Evolutionary conservation across 2,113 vertebrate genomes (phyloP).

Genomic region (Entomyzon cyanotis): DNA sequence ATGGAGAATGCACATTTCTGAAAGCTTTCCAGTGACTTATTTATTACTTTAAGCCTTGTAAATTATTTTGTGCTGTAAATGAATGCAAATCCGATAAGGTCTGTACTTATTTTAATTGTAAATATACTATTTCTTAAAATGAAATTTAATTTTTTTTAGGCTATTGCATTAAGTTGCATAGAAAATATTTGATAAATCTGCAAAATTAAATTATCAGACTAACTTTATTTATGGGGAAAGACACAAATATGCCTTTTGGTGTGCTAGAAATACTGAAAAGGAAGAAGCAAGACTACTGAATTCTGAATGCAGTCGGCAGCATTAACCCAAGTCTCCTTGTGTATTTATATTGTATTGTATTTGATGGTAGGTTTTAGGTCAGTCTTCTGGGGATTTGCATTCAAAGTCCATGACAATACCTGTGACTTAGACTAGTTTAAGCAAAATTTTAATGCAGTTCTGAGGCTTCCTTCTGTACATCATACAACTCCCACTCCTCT

Average conservation of each 20-base stretch:
- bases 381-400: constrained; percentile 30
- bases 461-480: constrained; percentile 11
- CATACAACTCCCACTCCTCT: not conserved
- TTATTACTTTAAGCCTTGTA: constrained; percentile 63
- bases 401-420: not conserved
- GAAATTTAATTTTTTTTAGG: constrained; percentile 46
- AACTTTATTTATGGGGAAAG: constrained; percentile 38
- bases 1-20: constrained; percentile 28
- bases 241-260: not conserved
- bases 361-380: not conserved
- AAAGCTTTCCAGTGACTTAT: constrained; percentile 69
- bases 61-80: constrained; percentile 57
- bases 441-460: not conserved
- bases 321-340: not conserved
- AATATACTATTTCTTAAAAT: constrained; percentile 62
- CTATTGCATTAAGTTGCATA: constrained; percentile 42
- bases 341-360: not conserved
- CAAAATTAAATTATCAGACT: constrained; percentile 43
- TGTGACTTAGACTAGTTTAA: not conserved
- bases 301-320: not conserved
- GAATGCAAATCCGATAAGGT: constrained; percentile 47
- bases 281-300: constrained; percentile 31
- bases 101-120: constrained; percentile 72
- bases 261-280: constrained; percentile 26
- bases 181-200: constrained; percentile 57